Percentiles rank a stretch among this genome's conserved stretches.
Evolutionary conservation across 2,888 invertebrate genomes (phyloP).

Genomic region (Drosophila formosana): DNA sequence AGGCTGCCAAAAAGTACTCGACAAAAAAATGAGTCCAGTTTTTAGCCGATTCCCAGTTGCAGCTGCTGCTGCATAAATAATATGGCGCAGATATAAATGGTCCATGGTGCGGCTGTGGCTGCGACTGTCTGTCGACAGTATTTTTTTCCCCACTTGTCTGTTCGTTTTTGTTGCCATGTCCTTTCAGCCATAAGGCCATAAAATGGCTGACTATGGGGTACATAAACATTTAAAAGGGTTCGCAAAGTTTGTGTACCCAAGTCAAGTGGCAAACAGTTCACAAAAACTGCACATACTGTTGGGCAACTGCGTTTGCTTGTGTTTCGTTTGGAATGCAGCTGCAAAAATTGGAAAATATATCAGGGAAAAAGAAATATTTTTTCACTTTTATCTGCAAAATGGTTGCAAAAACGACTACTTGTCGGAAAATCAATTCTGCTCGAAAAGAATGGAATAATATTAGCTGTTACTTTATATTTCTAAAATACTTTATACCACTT

Average conservation of each 20-base stretch:
- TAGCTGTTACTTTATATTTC: neutral
- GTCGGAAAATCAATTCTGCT: neutral
- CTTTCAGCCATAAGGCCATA: constrained; percentile 48
- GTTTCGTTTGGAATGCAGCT: constrained; percentile 1
- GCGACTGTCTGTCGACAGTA: constrained; percentile 40
- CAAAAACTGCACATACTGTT: constrained; percentile 19
- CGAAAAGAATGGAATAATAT: neutral
- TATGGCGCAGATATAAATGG: constrained; percentile 58
- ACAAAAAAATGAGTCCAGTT: constrained; percentile 17
- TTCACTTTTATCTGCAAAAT: neutral
- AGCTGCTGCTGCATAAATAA: constrained; percentile 72
- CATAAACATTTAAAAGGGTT: constrained; percentile 47
- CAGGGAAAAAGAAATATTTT: neutral
- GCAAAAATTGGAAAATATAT: neutral
- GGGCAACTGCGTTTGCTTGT: constrained; percentile 4
- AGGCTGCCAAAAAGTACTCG: constrained; percentile 13
- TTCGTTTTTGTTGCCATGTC: constrained; percentile 30
- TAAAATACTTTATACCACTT: neutral
- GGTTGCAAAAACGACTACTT: neutral
- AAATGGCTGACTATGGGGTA: constrained; percentile 38
- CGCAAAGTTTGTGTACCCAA: constrained; percentile 32
- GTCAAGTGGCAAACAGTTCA: constrained; percentile 35
- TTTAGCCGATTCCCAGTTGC: constrained; percentile 29
- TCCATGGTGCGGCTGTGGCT: constrained; percentile 25
- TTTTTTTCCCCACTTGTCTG: neutral